These are phyloP conservation scores for Archocentrus centrarchus DNA, from an alignment of 2,113 vertebrate genomes.

Conservation along the genomic window DNA sequence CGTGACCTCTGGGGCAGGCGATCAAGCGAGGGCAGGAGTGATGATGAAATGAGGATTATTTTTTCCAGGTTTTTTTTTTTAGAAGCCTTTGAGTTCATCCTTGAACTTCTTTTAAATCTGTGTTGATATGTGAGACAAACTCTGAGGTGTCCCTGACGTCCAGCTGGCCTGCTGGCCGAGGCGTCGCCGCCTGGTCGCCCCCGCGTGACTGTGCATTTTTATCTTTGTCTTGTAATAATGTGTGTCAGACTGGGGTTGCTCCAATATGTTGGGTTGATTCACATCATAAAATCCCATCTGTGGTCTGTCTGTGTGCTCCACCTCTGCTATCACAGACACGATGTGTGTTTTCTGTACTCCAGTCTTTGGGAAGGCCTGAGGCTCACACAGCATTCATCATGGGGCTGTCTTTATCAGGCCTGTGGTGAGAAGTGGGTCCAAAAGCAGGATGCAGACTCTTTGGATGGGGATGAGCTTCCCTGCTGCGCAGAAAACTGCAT, in stretches of 20 bases:
- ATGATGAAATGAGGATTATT: conserved; percentile 25
- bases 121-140: neutral
- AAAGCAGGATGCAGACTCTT: too few species aligned
- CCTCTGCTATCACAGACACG: neutral
- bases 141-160: neutral
- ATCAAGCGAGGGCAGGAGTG: conserved; percentile 34
- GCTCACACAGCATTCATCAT: neutral
- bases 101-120: conserved; percentile 10
- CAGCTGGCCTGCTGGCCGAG: neutral
- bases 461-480: too few species aligned
- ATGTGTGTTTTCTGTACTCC: neutral
- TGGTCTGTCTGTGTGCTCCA: neutral
- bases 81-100: conserved; percentile 16
- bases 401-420: neutral
- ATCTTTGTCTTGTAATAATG: conserved; percentile 3
- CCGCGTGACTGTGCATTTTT: conserved; percentile 15
- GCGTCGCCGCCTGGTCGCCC: neutral
- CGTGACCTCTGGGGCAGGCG: conserved; percentile 30
- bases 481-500: too few species aligned
- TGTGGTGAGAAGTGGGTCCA: too few species aligned
- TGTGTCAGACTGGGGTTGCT: conserved; percentile 10
- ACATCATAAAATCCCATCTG: neutral
- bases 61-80: neutral
- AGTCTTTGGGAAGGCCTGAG: neutral
- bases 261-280: conserved; percentile 12